Percentiles rank a stretch among this genome's conserved stretches.
These are phyloP conservation scores for Drosophila grimshawi DNA, from an alignment of 1,140 invertebrate genomes.

Conservation along the genomic window DNA sequence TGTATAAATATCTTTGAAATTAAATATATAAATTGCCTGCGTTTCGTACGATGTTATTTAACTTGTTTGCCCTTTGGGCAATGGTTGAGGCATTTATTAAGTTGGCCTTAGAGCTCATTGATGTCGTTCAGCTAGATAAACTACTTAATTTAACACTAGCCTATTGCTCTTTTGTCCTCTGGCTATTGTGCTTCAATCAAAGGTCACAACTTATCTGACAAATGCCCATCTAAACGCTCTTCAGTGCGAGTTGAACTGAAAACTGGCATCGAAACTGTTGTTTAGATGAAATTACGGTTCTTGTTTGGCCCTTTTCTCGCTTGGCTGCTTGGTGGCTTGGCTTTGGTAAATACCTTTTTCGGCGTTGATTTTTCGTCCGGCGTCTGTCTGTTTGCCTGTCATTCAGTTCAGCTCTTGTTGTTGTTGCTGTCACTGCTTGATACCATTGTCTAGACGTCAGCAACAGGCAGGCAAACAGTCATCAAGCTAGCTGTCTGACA, in stretches of 20 bases:
- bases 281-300: constrained; percentile 78
- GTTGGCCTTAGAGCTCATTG: constrained; percentile 9
- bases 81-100: not conserved
- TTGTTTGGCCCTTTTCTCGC: constrained; percentile 58
- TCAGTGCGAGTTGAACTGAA: constrained; percentile 20
- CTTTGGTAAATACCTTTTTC: constrained; percentile 28
- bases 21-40: constrained; percentile 29
- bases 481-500: not conserved
- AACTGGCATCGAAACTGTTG: constrained; percentile 58
- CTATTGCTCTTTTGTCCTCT: constrained; percentile 4
- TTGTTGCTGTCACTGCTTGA: constrained; percentile 15
- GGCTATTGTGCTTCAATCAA: constrained; percentile 53
- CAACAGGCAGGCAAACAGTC: constrained; percentile 42
- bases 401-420: constrained; percentile 12
- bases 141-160: constrained; percentile 37
- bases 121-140: constrained; percentile 41
- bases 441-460: constrained; percentile 61
- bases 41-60: constrained; percentile 27
- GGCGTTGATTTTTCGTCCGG: not conserved
- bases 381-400: constrained; percentile 31
- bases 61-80: not conserved
- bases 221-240: constrained; percentile 68
- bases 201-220: constrained; percentile 69
- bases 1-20: constrained; percentile 10
- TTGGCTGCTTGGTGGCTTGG: constrained; percentile 42